Base-by-base conservation (phyloP, 2,113 vertebrate genomes). In the Phaethornis superciliosus region DNA sequence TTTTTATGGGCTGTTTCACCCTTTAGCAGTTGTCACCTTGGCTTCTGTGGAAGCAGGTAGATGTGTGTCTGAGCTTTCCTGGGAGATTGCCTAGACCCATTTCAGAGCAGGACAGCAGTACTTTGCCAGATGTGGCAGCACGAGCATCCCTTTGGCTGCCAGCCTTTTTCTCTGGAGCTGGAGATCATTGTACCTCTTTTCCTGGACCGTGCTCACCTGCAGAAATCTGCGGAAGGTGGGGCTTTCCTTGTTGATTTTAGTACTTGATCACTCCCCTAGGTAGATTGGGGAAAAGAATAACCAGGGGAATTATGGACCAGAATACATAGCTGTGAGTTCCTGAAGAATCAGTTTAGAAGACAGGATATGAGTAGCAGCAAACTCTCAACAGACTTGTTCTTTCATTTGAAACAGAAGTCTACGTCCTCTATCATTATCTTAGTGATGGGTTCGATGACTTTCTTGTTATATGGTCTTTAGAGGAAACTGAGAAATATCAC, bases 361-460 rank as follows among this genome's bases (percentile, higher is more conserved):
- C 16, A 13, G 27, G n/a, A 2, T 75, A 2, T 26, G 23, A 64
- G 28, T 75, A 47, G 21, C 33, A 84, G 64, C 42, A 68, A 74
- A 7, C n/a, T 81, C 77, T 74, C n/a, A 54, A 35, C 35, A 88
- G 55, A 37, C 16, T 9, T 13, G 0, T 35, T 83, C 3, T 77
- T 63, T 40, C 40, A 12, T 40, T 40, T 49, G 3, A 56, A 62
- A 32, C 15, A 18, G 12, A 19, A 52, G 17, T 55, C 19, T 77
- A 0, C 64, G 44, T 15, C 16, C 63, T 56, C n/a, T 47, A 0
- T 52, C 20, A 60, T 83, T 23, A 56, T 35, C 33, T 49, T 20
- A 30, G 24, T 33, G 30, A 89, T 10, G 6, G 32, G 75, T 81
- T 72, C 37, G 4, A 3, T 80, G 49, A n/a, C 17, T 3, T 72